These are phyloP conservation scores for Cyanoderma ruficeps DNA, from an alignment of 2,113 vertebrate genomes.

Conservation along the genomic window DNA sequence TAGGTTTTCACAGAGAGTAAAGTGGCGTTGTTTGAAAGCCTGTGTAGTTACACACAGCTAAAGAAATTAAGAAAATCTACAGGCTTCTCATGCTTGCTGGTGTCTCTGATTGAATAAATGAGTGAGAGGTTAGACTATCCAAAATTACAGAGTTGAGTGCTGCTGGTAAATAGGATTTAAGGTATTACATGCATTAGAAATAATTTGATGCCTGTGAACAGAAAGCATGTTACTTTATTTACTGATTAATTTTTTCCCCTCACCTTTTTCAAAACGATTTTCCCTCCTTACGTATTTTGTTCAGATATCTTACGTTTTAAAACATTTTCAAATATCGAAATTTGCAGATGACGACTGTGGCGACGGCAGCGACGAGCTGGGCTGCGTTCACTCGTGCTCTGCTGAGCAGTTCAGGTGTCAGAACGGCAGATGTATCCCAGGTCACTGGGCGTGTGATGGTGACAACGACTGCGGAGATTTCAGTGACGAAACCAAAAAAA, in stretches of 20 bases:
- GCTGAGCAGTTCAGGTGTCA: slow-evolving; percentile 88
- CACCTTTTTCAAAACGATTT: background rate
- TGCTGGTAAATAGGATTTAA: background rate
- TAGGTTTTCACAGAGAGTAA: background rate
- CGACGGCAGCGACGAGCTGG: slow-evolving; percentile 90
- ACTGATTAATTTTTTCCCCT: background rate
- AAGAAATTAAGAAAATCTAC: background rate
- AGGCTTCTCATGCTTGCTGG: background rate
- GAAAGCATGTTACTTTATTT: background rate
- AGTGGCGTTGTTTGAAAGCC: background rate
- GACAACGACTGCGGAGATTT: slow-evolving; percentile 97
- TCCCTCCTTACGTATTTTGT: accelerated
- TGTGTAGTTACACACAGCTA: background rate
- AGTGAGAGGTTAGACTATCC: background rate
- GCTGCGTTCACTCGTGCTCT: slow-evolving; percentile 87
- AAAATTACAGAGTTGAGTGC: background rate
- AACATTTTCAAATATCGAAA: background rate
- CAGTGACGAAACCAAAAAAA: slow-evolving; percentile 88
- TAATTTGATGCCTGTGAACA: background rate
- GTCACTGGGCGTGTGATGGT: slow-evolving; percentile 93
- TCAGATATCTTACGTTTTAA: background rate
- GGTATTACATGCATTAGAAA: background rate
- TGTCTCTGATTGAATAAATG: background rate
- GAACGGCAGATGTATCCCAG: slow-evolving; percentile 90
- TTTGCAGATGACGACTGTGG: slow-evolving; percentile 93